Base-by-base conservation (phyloP, 2,888 invertebrate genomes). In the Scelioninae gen. 1 region DNA sequence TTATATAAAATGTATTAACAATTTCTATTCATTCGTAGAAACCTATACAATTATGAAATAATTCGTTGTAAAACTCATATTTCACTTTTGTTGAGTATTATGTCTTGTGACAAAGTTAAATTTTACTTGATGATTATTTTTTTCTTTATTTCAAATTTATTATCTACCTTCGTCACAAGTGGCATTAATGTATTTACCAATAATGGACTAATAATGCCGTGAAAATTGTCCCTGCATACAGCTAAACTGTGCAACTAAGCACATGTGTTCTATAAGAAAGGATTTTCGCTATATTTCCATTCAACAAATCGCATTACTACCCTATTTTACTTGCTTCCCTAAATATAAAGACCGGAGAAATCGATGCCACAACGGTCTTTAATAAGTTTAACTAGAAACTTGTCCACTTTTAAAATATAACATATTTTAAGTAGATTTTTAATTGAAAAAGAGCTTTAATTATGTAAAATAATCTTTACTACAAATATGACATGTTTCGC, bases 241-340 rank as follows among this genome's bases (percentile, higher is more conserved):
- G 9, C 23, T 29, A 16, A 51, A 62, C n/a, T 68, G 13, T 47
- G 16, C 6, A 32, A 53, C 53, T 43, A 47, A 53, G 43, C 72
- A 62, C 72, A 63, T 55, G 74, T 74, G 74, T 62, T 63, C 47
- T 55, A 15, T 45, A 62, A 63, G 74, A 74, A 74, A 74, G 63
- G 74, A 74, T 74, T 74, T 63, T 63, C 47, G 38, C 60, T 60
- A 71, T 71, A 71, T 10, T 71, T 40, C 71, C 63, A 63, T 55
- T 74, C 55, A 63, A 23, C 23, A 43, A 74, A 74, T 72, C 62
- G 72, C 23, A 63, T 72, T 72, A 72, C 45, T 62, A 53, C 62
- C 62, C 62, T 43, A 55, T 23, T 69, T 53, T 9, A n/a, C 16
- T 32, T 40, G 16, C 43, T 53, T 63, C 62, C 60, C 53, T 13